Evolutionary conservation across 1,140 invertebrate species (phyloP), one percentile per base, ranked within the genome.

Genomic region (Drosophila serrata): DNA sequence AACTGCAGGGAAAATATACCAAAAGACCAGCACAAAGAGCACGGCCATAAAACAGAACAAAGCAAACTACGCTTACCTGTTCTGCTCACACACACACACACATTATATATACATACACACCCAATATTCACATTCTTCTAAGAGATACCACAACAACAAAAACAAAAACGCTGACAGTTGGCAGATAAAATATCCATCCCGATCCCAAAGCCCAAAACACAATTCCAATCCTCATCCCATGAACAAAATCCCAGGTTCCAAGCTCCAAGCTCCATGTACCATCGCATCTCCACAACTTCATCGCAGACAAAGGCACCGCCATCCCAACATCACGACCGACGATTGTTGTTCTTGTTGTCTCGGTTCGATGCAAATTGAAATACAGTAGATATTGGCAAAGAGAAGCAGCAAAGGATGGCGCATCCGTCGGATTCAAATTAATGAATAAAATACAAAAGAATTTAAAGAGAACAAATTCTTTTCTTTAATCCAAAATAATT

Each of bases 1-100:
- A 69, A 53, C 15, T 40, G 37, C 43, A 59, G 12, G 8, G 15
- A 22, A 45, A 59, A 35, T 49, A 75, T 60, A 68, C 63, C 42
- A 74, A 58, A 82, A 76, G 58, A 56, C 60, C 55, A 82, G 64
- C 59, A 87, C 81, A 88, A 88, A 79, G 62, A 75, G 68, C 73
- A 84, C 46, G 17, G 11, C 61, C 64, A 65, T 74, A 77, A 79
- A 75, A 78, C 53, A 78, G 68, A 79, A 79, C 81, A 69, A 84
- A 84, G 65, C 61, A 64, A 84, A 84, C 70, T 79, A 76, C 62
- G 37, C 60, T 69, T 78, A 79, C 75, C 76, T 79, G 58, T 55
- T 67, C 17, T 33, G 55, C 19, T 37, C 70, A 43, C 45, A 55
- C 29, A 69, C 12, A 45, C 9, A 42, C 24, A 24, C 24, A 24